These are phyloP conservation scores for Uropsilus gracilis DNA, from an alignment of 2,113 vertebrate genomes.

Conservation along the genomic window DNA sequence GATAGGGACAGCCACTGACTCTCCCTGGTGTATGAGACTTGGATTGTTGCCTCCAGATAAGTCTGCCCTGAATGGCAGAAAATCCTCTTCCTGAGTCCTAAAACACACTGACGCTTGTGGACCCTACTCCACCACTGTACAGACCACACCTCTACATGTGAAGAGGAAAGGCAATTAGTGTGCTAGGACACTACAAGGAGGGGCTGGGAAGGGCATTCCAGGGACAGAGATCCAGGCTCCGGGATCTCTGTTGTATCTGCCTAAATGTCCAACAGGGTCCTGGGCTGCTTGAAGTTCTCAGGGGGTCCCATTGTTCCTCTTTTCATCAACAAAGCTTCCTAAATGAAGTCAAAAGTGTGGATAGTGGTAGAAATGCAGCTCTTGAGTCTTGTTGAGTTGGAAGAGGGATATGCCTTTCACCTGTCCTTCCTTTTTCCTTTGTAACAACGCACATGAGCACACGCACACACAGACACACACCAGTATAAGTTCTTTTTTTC, in stretches of 20 bases:
- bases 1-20: background rate
- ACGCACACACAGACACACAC: background rate
- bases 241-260: background rate
- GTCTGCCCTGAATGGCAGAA: background rate
- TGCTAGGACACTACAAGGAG: background rate
- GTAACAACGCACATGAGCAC: background rate
- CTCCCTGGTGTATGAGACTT: background rate
- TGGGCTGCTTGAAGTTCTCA: background rate
- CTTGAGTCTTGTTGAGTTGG: background rate
- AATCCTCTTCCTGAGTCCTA: background rate
- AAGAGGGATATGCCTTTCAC: background rate
- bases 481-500: background rate
- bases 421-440: background rate
- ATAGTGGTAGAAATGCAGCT: background rate
- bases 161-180: background rate
- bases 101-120: background rate
- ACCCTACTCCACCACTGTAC: background rate
- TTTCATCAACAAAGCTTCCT: slow-evolving; percentile 33
- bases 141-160: background rate
- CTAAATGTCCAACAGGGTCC: background rate
- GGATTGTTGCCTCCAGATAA: background rate
- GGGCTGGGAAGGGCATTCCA: background rate
- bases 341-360: slow-evolving; percentile 29
- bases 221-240: background rate
- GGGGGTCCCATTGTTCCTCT: background rate